Percentiles rank a stretch among this genome's conserved stretches.
These are phyloP conservation scores for Neotoxoptera formosana DNA, from an alignment of 1,140 invertebrate genomes.

Conservation along the genomic window DNA sequence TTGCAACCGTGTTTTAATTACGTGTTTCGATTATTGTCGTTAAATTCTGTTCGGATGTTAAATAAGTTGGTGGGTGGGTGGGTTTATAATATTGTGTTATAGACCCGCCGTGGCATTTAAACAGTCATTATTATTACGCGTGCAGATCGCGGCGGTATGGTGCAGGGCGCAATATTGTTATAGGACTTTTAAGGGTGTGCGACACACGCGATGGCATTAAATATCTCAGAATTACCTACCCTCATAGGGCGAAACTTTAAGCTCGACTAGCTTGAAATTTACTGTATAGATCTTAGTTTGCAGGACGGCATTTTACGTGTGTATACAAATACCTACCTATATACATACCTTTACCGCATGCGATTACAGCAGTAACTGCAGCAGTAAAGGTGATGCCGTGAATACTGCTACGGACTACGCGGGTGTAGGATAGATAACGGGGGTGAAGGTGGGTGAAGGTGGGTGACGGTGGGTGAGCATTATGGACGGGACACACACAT, in stretches of 20 bases:
- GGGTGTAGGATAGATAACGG: neutral
- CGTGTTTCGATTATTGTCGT: neutral
- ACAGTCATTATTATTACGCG: neutral
- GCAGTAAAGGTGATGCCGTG: neutral
- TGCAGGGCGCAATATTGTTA: neutral
- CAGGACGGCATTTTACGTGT: slow-evolving; percentile 5
- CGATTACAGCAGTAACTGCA: slow-evolving; percentile 20
- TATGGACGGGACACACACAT: neutral
- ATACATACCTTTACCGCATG: neutral
- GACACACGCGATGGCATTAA: neutral
- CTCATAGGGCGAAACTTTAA: slow-evolving; percentile 27
- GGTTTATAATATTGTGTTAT: neutral
- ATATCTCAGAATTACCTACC: slow-evolving; percentile 1
- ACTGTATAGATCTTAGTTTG: slow-evolving; percentile 17
- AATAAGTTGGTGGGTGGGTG: neutral
- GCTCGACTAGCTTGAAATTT: slow-evolving; percentile 21
- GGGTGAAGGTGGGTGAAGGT: too few species aligned
- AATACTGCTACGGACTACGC: neutral
- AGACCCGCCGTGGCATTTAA: neutral
- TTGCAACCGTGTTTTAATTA: neutral
- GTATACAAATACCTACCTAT: too few species aligned
- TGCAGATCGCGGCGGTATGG: neutral
- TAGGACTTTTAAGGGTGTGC: slow-evolving; percentile 20
- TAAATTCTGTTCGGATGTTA: neutral
- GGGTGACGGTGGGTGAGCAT: neutral